phyloP scores from a whole-genome alignment of 2,797 vertebrate species.

The Gallinago stenura region DNA sequence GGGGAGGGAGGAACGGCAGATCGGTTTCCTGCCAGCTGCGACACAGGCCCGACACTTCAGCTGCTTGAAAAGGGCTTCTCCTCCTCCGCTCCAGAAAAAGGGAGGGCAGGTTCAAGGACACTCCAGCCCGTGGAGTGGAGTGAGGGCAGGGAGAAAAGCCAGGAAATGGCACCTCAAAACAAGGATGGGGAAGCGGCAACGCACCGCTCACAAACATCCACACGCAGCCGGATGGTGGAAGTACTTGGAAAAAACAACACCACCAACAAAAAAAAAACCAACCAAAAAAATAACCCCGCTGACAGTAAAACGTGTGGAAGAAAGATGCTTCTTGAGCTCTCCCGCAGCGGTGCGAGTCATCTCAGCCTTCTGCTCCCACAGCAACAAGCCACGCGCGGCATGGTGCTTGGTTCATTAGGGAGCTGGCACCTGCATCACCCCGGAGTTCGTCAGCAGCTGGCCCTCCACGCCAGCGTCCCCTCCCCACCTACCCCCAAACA shows the following conservation, averaged over 20 bases:
- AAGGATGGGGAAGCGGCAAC: not conserved
- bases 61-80: slow-evolving; percentile 78
- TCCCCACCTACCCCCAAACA: not conserved
- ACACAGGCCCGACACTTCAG: slow-evolving; percentile 70
- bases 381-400: not conserved
- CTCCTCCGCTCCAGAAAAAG: slow-evolving; percentile 76
- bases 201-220: rapidly evolving
- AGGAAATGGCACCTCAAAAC: not conserved
- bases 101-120: slow-evolving; percentile 81
- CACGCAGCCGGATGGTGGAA: not conserved
- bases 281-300: not conserved
- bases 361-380: not conserved
- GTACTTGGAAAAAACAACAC: not conserved
- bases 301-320: not conserved
- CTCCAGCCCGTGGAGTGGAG: not conserved
- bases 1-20: slow-evolving; percentile 68
- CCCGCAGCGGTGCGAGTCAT: not conserved
- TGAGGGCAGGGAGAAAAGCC: not conserved
- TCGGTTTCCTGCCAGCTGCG: slow-evolving; percentile 83
- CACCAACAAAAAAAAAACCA: not conserved
- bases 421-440: not conserved
- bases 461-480: not conserved
- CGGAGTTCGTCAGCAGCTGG: not conserved
- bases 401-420: not conserved
- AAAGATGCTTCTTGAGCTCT: not conserved